Evolutionary conservation across 2,113 vertebrate genomes (phyloP).

Genomic region (Rhombomys opimus): DNA sequence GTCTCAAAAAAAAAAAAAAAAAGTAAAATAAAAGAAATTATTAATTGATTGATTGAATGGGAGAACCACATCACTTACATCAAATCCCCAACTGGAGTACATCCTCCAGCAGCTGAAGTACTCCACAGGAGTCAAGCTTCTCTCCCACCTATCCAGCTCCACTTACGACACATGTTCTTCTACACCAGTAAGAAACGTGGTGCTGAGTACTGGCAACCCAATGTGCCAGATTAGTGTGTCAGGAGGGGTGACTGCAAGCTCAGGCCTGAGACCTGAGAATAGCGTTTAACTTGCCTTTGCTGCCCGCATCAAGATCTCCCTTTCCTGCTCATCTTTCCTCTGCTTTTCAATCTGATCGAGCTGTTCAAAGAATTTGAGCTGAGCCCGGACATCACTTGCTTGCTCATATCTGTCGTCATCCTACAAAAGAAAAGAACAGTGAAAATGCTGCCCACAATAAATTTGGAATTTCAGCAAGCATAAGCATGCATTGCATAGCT

Average conservation of each 20-base stretch:
- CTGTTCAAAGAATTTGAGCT: constrained; percentile 98
- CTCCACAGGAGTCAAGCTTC: accelerated
- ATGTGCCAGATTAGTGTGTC: accelerated
- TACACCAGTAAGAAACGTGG: not conserved
- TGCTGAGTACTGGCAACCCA: accelerated
- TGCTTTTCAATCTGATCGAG: constrained; percentile 97
- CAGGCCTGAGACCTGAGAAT: no score
- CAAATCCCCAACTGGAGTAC: not conserved
- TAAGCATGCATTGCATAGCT: constrained; percentile 6
- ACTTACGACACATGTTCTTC: accelerated
- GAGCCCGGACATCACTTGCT: constrained; percentile 93
- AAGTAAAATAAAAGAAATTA: not conserved
- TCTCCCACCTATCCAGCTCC: accelerated
- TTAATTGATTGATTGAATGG: not conserved
- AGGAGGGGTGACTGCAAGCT: accelerated
- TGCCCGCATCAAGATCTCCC: constrained; percentile 96
- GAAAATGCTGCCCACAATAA: constrained; percentile 66
- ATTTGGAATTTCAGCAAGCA: constrained; percentile 64
- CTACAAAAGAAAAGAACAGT: constrained; percentile 80
- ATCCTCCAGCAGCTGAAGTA: not conserved
- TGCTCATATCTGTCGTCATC: constrained; percentile 95
- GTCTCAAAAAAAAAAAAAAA: not conserved
- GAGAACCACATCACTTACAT: not conserved
- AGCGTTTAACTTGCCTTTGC: constrained; percentile 90
- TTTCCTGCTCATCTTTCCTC: constrained; percentile 95